Evolutionary conservation across 2,888 invertebrate genomes (phyloP).

Genomic region (Andrena minutula): DNA sequence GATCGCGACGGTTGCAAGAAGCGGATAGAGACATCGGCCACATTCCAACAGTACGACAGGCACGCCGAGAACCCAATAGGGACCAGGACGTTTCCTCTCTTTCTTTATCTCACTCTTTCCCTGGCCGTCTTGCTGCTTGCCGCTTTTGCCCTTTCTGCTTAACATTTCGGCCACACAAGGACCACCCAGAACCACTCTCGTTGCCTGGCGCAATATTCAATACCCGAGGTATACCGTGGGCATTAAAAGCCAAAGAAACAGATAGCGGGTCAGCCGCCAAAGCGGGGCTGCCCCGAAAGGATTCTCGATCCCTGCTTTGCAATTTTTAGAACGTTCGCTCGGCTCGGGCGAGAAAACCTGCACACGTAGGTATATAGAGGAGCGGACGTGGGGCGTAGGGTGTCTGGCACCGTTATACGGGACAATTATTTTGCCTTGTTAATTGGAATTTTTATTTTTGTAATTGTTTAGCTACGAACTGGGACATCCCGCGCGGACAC

Average conservation of each 20-base stretch:
- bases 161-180: constrained; percentile 79
- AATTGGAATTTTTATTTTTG: background rate
- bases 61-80: constrained; percentile 76
- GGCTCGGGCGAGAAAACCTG: background rate
- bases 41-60: constrained; percentile 82
- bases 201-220: constrained; percentile 72
- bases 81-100: constrained; percentile 67
- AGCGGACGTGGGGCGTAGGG: background rate
- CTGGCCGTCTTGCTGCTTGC: constrained; percentile 51
- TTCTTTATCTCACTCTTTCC: constrained; percentile 62
- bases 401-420: background rate
- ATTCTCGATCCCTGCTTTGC: constrained; percentile 8
- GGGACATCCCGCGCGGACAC: no score
- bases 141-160: constrained; percentile 75
- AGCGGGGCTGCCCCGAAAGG: constrained; percentile 12
- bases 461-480: constrained; percentile 4
- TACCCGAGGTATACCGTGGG: constrained; percentile 62
- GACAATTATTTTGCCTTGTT: background rate
- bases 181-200: constrained; percentile 79
- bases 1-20: constrained; percentile 78
- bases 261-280: constrained; percentile 39
- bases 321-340: background rate
- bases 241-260: constrained; percentile 44
- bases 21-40: constrained; percentile 85
- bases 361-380: no score